These are phyloP conservation scores for Oxycera nigricornis DNA, from an alignment of 2,888 invertebrate species.

Conservation along the genomic window DNA sequence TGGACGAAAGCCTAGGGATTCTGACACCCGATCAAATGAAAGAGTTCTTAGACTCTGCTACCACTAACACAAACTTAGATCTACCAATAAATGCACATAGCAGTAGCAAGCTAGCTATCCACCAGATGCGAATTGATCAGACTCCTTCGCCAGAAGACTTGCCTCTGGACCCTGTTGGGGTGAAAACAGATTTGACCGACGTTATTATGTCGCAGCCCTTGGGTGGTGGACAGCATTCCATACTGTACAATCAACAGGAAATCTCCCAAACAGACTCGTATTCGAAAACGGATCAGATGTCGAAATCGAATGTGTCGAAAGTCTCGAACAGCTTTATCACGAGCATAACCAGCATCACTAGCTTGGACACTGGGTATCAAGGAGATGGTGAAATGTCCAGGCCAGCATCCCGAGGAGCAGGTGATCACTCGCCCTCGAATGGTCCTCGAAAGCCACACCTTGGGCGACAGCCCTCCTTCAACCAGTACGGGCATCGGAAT, in stretches of 20 bases:
- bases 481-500: slow-evolving; percentile 61
- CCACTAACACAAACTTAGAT: slow-evolving; percentile 68
- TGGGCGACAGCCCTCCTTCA: slow-evolving; percentile 63
- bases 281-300: slow-evolving; percentile 66
- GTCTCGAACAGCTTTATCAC: slow-evolving; percentile 81
- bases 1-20: slow-evolving; percentile 84
- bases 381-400: slow-evolving; percentile 90
- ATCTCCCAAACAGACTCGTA: slow-evolving; percentile 66
- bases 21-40: slow-evolving; percentile 90
- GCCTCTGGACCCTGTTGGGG: slow-evolving; percentile 77
- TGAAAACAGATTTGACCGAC: slow-evolving; percentile 67
- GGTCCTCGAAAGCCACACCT: slow-evolving; percentile 60
- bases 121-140: slow-evolving; percentile 70
- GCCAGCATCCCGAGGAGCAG: slow-evolving; percentile 76
- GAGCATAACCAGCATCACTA: slow-evolving; percentile 89
- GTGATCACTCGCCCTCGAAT: slow-evolving; percentile 74
- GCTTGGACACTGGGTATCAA: slow-evolving; percentile 92
- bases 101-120: slow-evolving; percentile 58
- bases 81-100: slow-evolving; percentile 65
- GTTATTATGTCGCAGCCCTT: slow-evolving; percentile 57
- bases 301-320: slow-evolving; percentile 70
- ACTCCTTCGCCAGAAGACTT: slow-evolving; percentile 87
- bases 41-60: slow-evolving; percentile 70
- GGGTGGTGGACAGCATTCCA: slow-evolving; percentile 48
- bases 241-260: slow-evolving; percentile 59